Percentiles rank a stretch among this genome's conserved stretches.
Evolutionary conservation across 2,888 invertebrate genomes (phyloP).

Genomic region (Plusia festucae): DNA sequence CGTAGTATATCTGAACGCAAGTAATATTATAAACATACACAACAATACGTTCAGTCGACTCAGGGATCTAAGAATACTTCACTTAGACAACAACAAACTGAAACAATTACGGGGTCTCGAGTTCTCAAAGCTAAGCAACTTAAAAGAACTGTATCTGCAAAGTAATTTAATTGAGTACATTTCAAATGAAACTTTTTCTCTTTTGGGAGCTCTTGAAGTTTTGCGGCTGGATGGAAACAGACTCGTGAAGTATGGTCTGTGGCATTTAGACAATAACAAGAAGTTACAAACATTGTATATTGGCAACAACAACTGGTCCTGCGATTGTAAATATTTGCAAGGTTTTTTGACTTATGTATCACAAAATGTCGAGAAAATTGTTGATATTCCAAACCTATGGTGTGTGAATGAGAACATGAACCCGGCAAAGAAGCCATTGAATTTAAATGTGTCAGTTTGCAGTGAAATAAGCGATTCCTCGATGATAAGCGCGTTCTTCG

Average conservation of each 20-base stretch:
- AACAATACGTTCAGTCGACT: conserved; percentile 96
- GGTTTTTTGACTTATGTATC: conserved; percentile 94
- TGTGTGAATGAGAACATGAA: conserved; percentile 92
- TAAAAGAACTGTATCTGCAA: conserved; percentile 96
- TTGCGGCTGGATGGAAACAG: conserved; percentile 96
- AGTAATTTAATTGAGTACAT: conserved; percentile 95
- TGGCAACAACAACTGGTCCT: conserved; percentile 96
- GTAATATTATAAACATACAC: conserved; percentile 94
- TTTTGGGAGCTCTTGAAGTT: conserved; percentile 93
- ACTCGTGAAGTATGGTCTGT: conserved; percentile 94
- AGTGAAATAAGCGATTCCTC: conserved; percentile 95
- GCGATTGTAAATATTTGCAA: conserved; percentile 96
- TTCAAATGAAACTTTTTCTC: conserved; percentile 94
- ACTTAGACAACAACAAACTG: conserved; percentile 96
- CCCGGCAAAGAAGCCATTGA: conserved; percentile 92
- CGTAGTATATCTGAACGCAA: conserved; percentile 95
- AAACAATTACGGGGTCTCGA: conserved; percentile 94
- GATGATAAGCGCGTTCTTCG: conserved; percentile 94
- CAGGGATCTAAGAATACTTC: conserved; percentile 93
- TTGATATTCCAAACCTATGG: conserved; percentile 93
- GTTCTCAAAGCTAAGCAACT: conserved; percentile 94
- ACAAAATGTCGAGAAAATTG: conserved; percentile 93
- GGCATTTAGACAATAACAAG: conserved; percentile 93
- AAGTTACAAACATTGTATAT: conserved; percentile 93
- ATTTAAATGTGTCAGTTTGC: conserved; percentile 95